These are phyloP conservation scores for Argyresthia goedartella DNA, from an alignment of 2,888 invertebrate genomes.

Conservation along the genomic window DNA sequence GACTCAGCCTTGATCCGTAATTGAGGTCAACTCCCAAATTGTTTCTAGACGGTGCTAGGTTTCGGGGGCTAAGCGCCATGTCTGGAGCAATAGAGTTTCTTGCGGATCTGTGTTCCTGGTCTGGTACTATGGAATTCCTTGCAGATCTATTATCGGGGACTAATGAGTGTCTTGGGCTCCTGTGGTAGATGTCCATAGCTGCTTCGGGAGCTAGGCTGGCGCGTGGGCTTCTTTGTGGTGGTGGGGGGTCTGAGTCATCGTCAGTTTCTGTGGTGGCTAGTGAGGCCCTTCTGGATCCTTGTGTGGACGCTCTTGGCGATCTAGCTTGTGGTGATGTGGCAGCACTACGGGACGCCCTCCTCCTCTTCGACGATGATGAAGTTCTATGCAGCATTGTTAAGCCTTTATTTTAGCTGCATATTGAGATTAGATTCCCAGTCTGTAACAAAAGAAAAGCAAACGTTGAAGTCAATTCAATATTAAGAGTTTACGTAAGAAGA, in stretches of 20 bases:
- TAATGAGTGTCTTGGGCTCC: constrained; percentile 70
- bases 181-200: constrained; percentile 33
- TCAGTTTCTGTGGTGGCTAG: constrained; percentile 75
- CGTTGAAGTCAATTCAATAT: too few relatives aligned
- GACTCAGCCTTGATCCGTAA: constrained; percentile 69
- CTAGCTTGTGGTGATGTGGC: constrained; percentile 74
- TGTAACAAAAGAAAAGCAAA: too few relatives aligned
- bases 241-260: constrained; percentile 56
- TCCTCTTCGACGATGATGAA: constrained; percentile 76
- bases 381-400: constrained; percentile 73
- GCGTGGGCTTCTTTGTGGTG: constrained; percentile 47
- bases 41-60: constrained; percentile 70
- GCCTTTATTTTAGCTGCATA: background rate
- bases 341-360: constrained; percentile 76
- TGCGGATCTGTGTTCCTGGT: constrained; percentile 59
- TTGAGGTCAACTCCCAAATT: constrained; percentile 71
- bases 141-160: constrained; percentile 73
- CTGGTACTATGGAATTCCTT: constrained; percentile 68
- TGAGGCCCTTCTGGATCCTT: constrained; percentile 68
- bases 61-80: constrained; percentile 61
- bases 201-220: constrained; percentile 50
- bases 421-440: too few relatives aligned
- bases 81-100: constrained; percentile 75
- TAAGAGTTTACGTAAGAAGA: too few relatives aligned
- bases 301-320: constrained; percentile 57